A percentile compares a stretch with the other conserved stretches of the same genome.
Conservation (phyloP, 2,797 vertebrate species). For the Mycteria americana region DNA sequence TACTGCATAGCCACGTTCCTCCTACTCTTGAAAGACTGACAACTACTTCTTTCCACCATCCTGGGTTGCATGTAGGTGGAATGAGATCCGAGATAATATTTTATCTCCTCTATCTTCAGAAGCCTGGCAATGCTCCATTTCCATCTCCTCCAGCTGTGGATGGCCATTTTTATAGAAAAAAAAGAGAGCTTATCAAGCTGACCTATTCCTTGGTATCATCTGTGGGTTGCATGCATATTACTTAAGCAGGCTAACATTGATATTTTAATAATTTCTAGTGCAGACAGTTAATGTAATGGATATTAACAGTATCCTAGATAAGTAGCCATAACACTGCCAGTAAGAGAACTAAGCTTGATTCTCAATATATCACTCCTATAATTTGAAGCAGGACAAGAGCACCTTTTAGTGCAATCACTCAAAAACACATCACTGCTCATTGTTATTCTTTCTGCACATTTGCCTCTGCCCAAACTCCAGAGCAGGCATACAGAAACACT, state of each 20-base stretch:
- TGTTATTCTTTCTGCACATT: not conserved
- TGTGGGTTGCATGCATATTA: not conserved
- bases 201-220: not conserved
- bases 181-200: not conserved
- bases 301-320: not conserved
- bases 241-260: not conserved
- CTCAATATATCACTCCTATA: not conserved
- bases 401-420: not conserved
- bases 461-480: not conserved
- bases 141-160: not conserved
- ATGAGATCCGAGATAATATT: slow-evolving; percentile 27
- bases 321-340: not conserved
- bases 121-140: not conserved
- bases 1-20: not conserved
- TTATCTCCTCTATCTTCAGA: not conserved
- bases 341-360: not conserved
- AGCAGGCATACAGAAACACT: not conserved
- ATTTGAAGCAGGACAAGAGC: not conserved
- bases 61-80: slow-evolving; percentile 25
- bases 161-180: not conserved
- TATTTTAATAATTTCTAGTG: not conserved
- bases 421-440: not conserved
- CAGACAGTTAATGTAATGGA: not conserved
- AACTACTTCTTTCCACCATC: slow-evolving; percentile 19
- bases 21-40: slow-evolving; percentile 40